Percentiles rank a stretch among this genome's conserved stretches.
phyloP scores from a whole-genome alignment of 2,888 invertebrate species.

The Amblyjoppa fuscipennis region DNA sequence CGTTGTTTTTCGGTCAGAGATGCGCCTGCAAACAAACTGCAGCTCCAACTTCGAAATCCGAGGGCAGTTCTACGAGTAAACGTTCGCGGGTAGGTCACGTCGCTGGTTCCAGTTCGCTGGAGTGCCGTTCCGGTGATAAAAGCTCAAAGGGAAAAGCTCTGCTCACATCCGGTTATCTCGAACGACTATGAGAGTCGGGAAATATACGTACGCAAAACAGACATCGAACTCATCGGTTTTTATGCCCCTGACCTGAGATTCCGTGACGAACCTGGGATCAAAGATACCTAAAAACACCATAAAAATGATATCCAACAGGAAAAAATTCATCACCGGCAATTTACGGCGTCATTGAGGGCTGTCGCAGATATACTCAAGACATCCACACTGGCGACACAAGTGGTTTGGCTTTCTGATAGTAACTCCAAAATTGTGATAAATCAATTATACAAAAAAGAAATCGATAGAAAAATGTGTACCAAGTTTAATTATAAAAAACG shows the following conservation, averaged over 20 bases:
- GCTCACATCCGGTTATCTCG: background rate
- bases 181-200: too few relatives aligned
- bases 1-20: conserved; percentile 26
- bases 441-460: too few relatives aligned
- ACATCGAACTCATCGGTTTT: conserved; percentile 6
- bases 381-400: background rate
- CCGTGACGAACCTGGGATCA: background rate
- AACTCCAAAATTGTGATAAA: too few relatives aligned
- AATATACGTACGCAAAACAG: background rate
- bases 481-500: too few relatives aligned
- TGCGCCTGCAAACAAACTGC: background rate
- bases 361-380: background rate
- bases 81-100: conserved; percentile 4
- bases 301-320: background rate
- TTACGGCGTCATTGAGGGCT: background rate
- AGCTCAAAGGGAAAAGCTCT: conserved; percentile 71
- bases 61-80: conserved; percentile 8
- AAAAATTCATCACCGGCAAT: background rate
- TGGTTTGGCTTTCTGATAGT: too few relatives aligned
- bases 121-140: conserved; percentile 68
- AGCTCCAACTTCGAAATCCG: conserved; percentile 2
- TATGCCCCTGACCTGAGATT: background rate
- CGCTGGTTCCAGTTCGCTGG: conserved; percentile 10
- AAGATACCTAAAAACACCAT: background rate
- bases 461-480: too few relatives aligned